Conservation (phyloP, 2,888 invertebrate genomes). For the Oligia latruncula region DNA sequence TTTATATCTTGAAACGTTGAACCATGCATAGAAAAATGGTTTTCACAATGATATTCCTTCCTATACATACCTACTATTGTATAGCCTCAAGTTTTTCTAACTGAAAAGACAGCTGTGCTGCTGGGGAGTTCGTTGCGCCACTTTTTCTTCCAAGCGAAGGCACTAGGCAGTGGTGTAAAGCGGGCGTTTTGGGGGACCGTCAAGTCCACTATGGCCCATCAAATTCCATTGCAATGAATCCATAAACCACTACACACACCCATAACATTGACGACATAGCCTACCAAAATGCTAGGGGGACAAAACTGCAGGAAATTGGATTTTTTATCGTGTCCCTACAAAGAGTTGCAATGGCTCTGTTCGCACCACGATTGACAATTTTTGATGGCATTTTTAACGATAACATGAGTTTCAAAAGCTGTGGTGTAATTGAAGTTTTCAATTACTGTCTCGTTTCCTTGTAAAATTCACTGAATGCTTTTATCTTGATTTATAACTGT, state of each 20-base stretch:
- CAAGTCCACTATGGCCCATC: background rate
- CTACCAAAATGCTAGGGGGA: conserved; percentile 44
- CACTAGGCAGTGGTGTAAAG: too few species aligned
- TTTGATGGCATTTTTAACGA: conserved; percentile 61
- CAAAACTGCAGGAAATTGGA: conserved; percentile 76
- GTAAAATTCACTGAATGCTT: background rate
- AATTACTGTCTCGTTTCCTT: background rate
- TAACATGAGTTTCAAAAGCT: conserved; percentile 26
- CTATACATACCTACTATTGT: background rate
- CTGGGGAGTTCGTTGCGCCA: too few species aligned
- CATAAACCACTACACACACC: conserved; percentile 33
- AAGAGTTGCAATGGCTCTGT: conserved; percentile 59
- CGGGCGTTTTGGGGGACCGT: too few species aligned
- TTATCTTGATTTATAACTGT: background rate
- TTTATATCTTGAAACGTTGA: background rate
- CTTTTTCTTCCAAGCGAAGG: too few species aligned
- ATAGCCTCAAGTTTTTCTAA: too few species aligned
- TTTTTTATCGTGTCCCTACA: conserved; percentile 72
- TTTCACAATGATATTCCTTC: background rate
- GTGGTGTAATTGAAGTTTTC: conserved; percentile 23
- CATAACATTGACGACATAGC: conserved; percentile 24
- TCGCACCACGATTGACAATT: conserved; percentile 54
- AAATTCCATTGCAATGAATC: conserved; percentile 1
- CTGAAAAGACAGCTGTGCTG: too few species aligned
- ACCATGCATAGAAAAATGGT: background rate